Base-by-base conservation (phyloP, 2,797 vertebrate species). In the Macrochelys suwanniensis region DNA sequence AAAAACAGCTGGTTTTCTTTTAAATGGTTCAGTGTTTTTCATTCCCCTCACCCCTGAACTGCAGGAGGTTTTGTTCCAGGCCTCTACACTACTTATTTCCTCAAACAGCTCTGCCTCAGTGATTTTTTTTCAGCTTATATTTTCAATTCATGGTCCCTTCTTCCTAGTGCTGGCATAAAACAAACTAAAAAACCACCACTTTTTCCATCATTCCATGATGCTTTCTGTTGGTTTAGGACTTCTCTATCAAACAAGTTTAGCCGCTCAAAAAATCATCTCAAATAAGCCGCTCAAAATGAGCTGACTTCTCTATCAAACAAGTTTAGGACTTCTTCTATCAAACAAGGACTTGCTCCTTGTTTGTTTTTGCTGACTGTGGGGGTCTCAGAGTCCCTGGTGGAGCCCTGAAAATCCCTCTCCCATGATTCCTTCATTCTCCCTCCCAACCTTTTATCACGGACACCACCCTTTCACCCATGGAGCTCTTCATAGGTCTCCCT, bases 381-480 rank as follows among this genome's bases (percentile, higher is more conserved):
- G 42, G 76, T 31, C 91, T 87, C 80, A 71, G 88, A 92, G 92
- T 95, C 80, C 92, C 88, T 4, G 16, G 87, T 61, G 81, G n/a
- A 96, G 51, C 49, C 83, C 57, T 93, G 86, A 82, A 89, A 96
- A 97, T 79, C 84, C 83, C 93, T 92, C 94, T 95, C 94, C 92
- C 82, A 31, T 53, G 51, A 68, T 68, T 95, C 65, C 87, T 49
- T 79, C 50, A 65, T 47, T 89, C 93, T 76, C 56, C 90, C 89
- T 89, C 91, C 88, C 90, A 89, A 84, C 88, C 88, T 1, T n/a
- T n/a, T 15, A 23, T 17, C 13, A 54, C 74, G n/a, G 91, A 79
- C 92, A 89, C 78, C 68, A 89, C 84, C 50, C 74, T 95, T 97
- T 96, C 89, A 94, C 89, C 84, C 90, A 80, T 28, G 31, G 88